These are phyloP conservation scores for Lasioglossum figueresi DNA, from an alignment of 2,888 invertebrate species.

Conservation along the genomic window DNA sequence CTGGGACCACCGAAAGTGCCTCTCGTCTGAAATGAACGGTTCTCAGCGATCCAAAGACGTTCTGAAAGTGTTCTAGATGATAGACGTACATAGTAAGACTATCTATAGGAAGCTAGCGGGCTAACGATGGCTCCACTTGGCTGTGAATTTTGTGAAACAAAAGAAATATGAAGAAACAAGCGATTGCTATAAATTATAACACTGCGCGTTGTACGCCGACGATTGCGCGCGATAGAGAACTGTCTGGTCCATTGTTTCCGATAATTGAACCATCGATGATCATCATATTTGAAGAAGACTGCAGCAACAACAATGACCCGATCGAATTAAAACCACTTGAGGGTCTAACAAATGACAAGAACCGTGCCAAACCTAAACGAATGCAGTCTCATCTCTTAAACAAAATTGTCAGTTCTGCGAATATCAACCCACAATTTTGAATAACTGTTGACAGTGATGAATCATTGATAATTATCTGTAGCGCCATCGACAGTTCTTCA, in stretches of 20 bases:
- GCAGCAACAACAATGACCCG: neutral
- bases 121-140: conserved; percentile 79
- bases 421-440: neutral
- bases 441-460: neutral
- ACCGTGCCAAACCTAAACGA: conserved; percentile 1
- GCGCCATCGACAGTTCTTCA: neutral
- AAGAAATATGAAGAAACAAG: conserved; percentile 54
- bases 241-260: neutral
- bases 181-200: conserved; percentile 79
- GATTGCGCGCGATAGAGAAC: neutral
- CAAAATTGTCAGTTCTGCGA: neutral
- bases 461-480: neutral
- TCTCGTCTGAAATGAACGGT: conserved; percentile 74
- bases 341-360: neutral
- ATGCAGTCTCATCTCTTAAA: neutral
- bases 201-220: conserved; percentile 53
- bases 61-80: conserved; percentile 60
- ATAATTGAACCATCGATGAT: neutral
- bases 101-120: conserved; percentile 76
- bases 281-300: neutral
- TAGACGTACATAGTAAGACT: conserved; percentile 65
- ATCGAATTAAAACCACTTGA: neutral
- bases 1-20: conserved; percentile 81
- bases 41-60: conserved; percentile 59
- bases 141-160: conserved; percentile 81